phyloP scores from a whole-genome alignment of 2,888 invertebrate genomes.

The Melanostoma scalare region DNA sequence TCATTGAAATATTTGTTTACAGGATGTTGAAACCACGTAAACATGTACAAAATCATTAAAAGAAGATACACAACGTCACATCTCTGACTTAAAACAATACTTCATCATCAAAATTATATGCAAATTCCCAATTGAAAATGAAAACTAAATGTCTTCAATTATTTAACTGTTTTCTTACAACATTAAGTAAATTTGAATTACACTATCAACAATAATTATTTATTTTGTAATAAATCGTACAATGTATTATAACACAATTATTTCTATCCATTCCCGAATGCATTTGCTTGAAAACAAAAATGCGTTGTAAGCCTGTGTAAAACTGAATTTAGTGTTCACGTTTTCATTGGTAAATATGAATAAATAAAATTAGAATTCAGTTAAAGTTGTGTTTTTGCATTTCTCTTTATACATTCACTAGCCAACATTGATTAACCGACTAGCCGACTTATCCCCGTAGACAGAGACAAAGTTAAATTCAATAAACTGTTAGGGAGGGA shows the following conservation, averaged over 20 bases:
- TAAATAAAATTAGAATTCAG: conserved; percentile 37
- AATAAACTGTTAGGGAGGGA: no score
- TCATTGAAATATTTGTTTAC: background rate
- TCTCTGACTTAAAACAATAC: conserved; percentile 25
- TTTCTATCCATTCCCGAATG: conserved; percentile 45
- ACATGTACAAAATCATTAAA: conserved; percentile 56
- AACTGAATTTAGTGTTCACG: conserved; percentile 58
- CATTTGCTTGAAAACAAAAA: conserved; percentile 41
- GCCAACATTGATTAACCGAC: no score
- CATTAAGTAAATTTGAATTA: conserved; percentile 21
- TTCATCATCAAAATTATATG: conserved; percentile 18
- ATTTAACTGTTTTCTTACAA: conserved; percentile 14
- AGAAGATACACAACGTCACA: background rate
- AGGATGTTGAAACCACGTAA: conserved; percentile 69
- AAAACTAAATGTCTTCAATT: background rate
- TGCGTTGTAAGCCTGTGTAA: conserved; percentile 60
- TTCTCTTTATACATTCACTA: no score
- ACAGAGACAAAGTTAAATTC: no score
- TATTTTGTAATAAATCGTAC: conserved; percentile 40
- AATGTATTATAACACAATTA: conserved; percentile 32
- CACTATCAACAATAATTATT: conserved; percentile 37
- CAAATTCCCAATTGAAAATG: conserved; percentile 9
- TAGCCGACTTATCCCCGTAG: no score
- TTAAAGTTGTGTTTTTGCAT: conserved; percentile 3
- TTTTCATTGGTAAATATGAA: conserved; percentile 26